Evolutionary conservation across 2,797 vertebrate genomes (phyloP), one percentile per base, ranked within the genome.

Genomic region (Paedocypris micromegethes): DNA sequence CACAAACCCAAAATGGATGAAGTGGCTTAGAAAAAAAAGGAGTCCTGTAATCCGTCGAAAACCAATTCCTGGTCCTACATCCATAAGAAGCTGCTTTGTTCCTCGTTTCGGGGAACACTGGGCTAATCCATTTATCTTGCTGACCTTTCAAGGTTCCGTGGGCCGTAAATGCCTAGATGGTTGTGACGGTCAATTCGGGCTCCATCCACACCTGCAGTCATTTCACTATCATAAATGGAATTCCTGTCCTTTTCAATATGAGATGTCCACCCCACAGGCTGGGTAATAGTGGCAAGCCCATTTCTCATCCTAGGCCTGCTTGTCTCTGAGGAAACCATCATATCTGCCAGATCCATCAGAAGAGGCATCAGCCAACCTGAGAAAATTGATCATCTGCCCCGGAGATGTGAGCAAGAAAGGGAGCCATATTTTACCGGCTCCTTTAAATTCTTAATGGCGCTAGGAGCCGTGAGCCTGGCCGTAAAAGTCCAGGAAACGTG

Each of bases 301-400:
- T 83, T 83, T 78, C 77, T 84, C 83, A 83, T 72, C 75, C 78
- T 64, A 62, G 72, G 75, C 63, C 58, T 44, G 68, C 59, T 69
- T 83, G 77, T 82, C 85, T 87, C 86, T 85, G 77, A 86, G 83
- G 81, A 81, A 73, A 58, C 59, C 77, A 72, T 81, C 79, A 76
- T 77, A 84, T 86, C 83, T 82, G 82, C 75, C 80, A 85, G 82
- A 87, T 85, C 84, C 82, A 86, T 87, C 85, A 86, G 74, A 59
- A 74, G 70, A 83, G 81, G 72, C 79, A 78, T 83, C 84, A 77
- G 75, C 80, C 82, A 83, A 82, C 77, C 81, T 75, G 79, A 78
- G 83, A 84, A 23, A 88, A 88, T 85, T 80, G 85, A 88, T 89
- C 86, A 83, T 83, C 81, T 81, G 81, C 85, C 80, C 78, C 59